Conservation (phyloP, 2,113 vertebrate genomes). For the Sula dactylatra region DNA sequence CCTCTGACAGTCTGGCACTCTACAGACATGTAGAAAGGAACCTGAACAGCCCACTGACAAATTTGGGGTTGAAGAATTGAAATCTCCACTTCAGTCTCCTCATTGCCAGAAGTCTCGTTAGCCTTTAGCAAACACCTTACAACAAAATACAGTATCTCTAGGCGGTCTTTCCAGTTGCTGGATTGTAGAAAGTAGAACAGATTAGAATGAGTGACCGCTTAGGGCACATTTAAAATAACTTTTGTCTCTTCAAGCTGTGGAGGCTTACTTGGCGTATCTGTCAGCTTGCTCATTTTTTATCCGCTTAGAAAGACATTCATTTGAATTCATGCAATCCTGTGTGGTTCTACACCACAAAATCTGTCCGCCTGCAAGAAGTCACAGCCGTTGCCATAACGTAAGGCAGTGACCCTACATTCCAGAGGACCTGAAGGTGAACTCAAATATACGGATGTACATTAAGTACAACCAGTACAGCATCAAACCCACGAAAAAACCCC, state of each 20-base stretch:
- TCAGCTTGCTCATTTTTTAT: background rate
- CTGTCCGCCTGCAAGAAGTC: background rate
- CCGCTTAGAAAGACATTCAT: background rate
- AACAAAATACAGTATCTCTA: background rate
- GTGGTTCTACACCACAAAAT: background rate
- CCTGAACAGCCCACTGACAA: background rate
- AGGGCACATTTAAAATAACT: background rate
- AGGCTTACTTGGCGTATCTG: background rate
- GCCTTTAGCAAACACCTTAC: background rate
- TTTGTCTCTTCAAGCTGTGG: background rate
- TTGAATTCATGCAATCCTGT: background rate
- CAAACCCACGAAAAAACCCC: background rate
- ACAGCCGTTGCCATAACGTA: background rate
- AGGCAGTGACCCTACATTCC: fast-evolving
- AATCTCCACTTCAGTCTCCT: background rate
- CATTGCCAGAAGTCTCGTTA: background rate
- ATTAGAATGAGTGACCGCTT: background rate
- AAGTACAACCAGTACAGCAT: background rate
- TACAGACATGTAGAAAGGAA: background rate
- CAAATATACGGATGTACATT: background rate
- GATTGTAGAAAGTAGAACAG: background rate
- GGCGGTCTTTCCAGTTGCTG: background rate
- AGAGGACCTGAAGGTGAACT: background rate
- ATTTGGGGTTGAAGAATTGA: background rate
- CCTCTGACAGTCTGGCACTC: background rate